These are phyloP conservation scores for Electrophaes corylata DNA, from an alignment of 2,888 invertebrate genomes.

Conservation along the genomic window DNA sequence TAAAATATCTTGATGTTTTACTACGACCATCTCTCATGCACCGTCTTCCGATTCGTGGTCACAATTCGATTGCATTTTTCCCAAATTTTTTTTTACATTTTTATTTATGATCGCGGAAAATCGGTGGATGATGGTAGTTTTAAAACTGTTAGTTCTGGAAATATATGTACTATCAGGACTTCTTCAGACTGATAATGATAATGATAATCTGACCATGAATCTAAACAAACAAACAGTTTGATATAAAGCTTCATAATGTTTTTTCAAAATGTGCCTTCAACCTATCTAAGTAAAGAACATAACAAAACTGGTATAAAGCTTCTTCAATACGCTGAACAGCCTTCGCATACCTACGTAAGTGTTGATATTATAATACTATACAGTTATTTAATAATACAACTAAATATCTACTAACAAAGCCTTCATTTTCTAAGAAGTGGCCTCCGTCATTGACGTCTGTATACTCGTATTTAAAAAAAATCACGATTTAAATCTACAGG, in stretches of 20 bases:
- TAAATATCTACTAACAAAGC: slow-evolving; percentile 24
- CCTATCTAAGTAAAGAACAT: slow-evolving; percentile 5
- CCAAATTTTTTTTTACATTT: too few species aligned
- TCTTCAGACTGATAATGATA: not conserved
- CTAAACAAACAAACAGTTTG: not conserved
- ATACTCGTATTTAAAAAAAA: too few species aligned
- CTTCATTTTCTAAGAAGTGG: not conserved
- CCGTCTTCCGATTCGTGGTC: too few species aligned
- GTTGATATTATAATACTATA: too few species aligned
- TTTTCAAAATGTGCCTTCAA: not conserved
- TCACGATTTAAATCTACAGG: too few species aligned
- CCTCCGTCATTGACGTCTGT: not conserved
- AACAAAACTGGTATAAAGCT: slow-evolving; percentile 26
- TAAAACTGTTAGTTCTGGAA: too few species aligned
- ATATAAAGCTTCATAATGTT: not conserved
- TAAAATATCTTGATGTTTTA: too few species aligned
- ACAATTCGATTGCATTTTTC: too few species aligned
- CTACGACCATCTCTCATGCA: too few species aligned
- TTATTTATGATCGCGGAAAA: too few species aligned
- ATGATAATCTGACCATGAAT: not conserved
- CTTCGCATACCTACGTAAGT: slow-evolving; percentile 48
- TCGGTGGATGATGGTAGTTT: too few species aligned
- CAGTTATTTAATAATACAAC: slow-evolving; percentile 44
- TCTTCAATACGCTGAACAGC: slow-evolving; percentile 44
- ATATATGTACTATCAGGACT: too few species aligned